Percentiles rank a stretch among this genome's conserved stretches.
Conservation (phyloP, 2,888 invertebrate genomes). For the Incurvaria masculella region DNA sequence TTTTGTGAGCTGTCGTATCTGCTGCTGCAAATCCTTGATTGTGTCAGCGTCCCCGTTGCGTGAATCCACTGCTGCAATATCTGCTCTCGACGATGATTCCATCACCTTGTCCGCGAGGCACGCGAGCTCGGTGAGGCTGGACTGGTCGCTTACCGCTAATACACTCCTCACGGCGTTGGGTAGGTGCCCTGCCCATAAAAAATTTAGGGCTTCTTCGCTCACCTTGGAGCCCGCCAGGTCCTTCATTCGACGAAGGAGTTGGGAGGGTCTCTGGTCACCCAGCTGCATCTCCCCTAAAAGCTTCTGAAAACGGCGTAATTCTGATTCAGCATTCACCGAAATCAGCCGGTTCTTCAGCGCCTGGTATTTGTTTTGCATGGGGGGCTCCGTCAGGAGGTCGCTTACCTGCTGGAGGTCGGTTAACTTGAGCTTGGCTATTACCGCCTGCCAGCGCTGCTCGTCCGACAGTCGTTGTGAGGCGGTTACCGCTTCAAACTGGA, state of each 20-base stretch:
- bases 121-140: too few relatives aligned
- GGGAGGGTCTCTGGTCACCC: conserved; percentile 3
- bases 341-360: neutral
- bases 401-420: neutral
- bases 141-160: neutral
- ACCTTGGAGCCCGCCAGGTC: conserved; percentile 3
- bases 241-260: conserved; percentile 2
- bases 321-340: neutral
- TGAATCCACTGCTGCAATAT: too few relatives aligned
- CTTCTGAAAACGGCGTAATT: conserved; percentile 1
- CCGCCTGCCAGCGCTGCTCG: neutral
- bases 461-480: neutral
- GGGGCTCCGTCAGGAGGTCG: conserved; percentile 1
- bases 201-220: neutral
- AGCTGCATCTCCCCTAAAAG: conserved; percentile 2
- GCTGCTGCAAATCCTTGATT: too few relatives aligned
- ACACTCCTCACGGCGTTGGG: neutral
- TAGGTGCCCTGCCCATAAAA: neutral
- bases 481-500: neutral
- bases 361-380: neutral
- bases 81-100: too few relatives aligned
- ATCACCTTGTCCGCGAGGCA: too few relatives aligned
- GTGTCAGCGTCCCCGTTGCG: too few relatives aligned
- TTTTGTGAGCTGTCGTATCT: too few relatives aligned
- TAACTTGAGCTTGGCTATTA: neutral